A percentile compares a stretch with the other conserved stretches of the same genome.
Conservation (phyloP, 2,888 invertebrate genomes). For the Erebia aethiops region DNA sequence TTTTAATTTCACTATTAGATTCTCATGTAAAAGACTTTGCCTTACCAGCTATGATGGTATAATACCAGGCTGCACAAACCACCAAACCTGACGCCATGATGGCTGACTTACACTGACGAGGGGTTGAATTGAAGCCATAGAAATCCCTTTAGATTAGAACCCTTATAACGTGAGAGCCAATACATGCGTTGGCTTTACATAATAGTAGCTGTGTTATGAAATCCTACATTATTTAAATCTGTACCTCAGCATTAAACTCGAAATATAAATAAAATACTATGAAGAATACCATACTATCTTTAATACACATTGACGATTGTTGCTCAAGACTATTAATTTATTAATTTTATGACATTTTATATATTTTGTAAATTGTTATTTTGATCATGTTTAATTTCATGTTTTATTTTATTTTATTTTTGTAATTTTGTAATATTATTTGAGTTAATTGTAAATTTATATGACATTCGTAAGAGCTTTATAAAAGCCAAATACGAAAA, state of each 20-base stretch:
- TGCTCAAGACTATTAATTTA: too few species aligned
- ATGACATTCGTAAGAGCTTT: too few species aligned
- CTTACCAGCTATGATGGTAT: slow-evolving; percentile 73
- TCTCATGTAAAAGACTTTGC: slow-evolving; percentile 15
- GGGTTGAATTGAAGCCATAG: slow-evolving; percentile 59
- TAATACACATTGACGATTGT: too few species aligned
- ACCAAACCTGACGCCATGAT: slow-evolving; percentile 69
- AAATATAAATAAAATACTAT: not conserved
- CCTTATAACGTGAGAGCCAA: slow-evolving; percentile 54
- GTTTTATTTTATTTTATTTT: too few species aligned
- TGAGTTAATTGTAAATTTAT: too few species aligned
- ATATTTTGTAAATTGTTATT: too few species aligned
- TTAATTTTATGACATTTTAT: too few species aligned
- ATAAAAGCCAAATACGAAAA: too few species aligned
- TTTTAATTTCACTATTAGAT: not conserved
- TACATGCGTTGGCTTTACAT: slow-evolving; percentile 34
- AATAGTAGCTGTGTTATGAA: slow-evolving; percentile 13
- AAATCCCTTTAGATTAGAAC: slow-evolving; percentile 61
- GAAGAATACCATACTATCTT: too few species aligned
- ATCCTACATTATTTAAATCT: not conserved
- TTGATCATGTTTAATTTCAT: too few species aligned
- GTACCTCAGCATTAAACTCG: not conserved
- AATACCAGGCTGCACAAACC: slow-evolving; percentile 73
- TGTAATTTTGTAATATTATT: too few species aligned
- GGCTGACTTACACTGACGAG: slow-evolving; percentile 52